Percentiles rank a stretch among this genome's conserved stretches.
Conservation (phyloP, 1,140 invertebrate genomes). For the Solenopsis fugax region DNA sequence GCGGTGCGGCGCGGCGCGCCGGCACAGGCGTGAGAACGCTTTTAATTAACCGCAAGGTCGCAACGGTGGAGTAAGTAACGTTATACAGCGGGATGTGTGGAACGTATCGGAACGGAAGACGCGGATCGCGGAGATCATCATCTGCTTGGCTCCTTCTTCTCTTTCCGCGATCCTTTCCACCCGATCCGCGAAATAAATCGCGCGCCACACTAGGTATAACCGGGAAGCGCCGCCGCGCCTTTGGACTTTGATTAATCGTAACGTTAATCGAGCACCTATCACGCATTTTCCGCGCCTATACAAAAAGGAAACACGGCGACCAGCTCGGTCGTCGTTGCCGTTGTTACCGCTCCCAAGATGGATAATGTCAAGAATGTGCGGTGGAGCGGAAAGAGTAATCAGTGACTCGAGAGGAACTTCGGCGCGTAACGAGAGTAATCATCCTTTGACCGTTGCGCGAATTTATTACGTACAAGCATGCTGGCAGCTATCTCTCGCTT, state of each 20-base stretch:
- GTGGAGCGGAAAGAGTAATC: constrained; percentile 35
- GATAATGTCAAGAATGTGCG: constrained; percentile 19
- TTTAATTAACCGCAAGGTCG: constrained; percentile 63
- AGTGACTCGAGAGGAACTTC: not conserved
- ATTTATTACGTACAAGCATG: constrained; percentile 25
- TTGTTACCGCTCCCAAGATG: not conserved
- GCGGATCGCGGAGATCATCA: not conserved
- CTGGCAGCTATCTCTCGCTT: constrained; percentile 14
- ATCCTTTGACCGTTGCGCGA: not conserved
- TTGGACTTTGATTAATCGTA: constrained; percentile 22
- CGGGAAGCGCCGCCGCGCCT: constrained; percentile 20
- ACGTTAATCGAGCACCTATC: constrained; percentile 42
- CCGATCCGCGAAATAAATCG: constrained; percentile 21
- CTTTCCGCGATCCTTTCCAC: not conserved
- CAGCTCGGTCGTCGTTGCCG: not conserved
- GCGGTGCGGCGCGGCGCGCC: too few species aligned
- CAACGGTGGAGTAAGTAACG: constrained; percentile 57
- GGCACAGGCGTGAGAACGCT: constrained; percentile 56
- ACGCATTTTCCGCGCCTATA: not conserved
- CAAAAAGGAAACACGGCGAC: not conserved
- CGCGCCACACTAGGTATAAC: not conserved
- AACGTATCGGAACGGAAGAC: constrained; percentile 17
- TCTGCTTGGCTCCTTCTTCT: constrained; percentile 4
- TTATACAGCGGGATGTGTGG: constrained; percentile 47
- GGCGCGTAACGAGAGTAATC: constrained; percentile 37